Evolutionary conservation across 1,140 invertebrate species (phyloP).

Genomic region (Polypedilum pembai): DNA sequence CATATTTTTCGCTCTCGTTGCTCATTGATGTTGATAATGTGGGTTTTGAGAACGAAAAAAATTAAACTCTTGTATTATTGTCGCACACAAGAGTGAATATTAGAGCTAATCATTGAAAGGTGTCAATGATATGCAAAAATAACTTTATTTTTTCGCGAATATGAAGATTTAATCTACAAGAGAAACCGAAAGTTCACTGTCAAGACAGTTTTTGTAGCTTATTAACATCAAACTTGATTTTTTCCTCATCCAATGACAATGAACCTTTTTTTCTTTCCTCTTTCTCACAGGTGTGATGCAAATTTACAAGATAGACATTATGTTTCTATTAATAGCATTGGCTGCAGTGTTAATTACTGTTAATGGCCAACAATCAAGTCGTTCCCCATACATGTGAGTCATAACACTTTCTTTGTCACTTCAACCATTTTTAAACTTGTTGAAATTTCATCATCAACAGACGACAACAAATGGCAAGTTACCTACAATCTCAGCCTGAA

Average conservation of each 20-base stretch:
- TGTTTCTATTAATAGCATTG: no score
- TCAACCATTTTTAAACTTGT: neutral
- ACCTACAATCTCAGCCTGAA: neutral
- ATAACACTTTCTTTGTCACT: neutral
- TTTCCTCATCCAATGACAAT: neutral
- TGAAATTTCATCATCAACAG: no score
- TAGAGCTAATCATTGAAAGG: neutral
- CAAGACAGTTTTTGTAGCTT: neutral
- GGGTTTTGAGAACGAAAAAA: neutral
- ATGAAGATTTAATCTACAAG: neutral
- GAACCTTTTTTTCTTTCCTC: neutral
- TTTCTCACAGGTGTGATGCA: neutral
- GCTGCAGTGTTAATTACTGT: no score
- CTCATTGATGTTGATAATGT: neutral
- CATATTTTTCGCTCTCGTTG: neutral
- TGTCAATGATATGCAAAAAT: neutral
- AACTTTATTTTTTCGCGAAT: neutral
- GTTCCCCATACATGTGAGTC: neutral
- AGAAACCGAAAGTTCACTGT: conserved; percentile 11
- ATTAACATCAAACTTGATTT: neutral
- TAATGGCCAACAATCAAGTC: no score
- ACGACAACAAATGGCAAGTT: neutral
- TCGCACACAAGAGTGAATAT: neutral
- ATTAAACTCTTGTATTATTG: neutral
- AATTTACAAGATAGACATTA: no score